Conservation (phyloP, 92 coral and sea anemone species). For the Parazoanthus atlanticus region DNA sequence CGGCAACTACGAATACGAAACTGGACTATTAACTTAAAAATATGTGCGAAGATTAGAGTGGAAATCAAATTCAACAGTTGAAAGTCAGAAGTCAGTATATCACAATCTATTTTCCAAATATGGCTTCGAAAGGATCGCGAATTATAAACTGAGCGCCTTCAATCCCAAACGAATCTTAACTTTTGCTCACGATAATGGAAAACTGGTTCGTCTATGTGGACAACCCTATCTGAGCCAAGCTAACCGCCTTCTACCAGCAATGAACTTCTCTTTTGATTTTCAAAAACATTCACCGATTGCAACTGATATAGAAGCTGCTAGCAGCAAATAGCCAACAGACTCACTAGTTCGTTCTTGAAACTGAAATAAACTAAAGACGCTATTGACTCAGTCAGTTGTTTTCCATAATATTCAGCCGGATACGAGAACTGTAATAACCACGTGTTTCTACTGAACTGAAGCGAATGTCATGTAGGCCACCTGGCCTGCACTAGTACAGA, state of each 20-base stretch:
- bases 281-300: too few relatives aligned
- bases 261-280: neutral
- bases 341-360: neutral
- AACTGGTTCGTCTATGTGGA: neutral
- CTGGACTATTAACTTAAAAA: too few relatives aligned
- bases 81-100: too few relatives aligned
- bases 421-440: too few relatives aligned
- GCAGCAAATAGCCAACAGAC: neutral
- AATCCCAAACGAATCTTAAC: neutral
- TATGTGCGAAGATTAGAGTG: neutral
- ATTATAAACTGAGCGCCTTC: neutral
- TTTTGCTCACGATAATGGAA: neutral
- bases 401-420: neutral
- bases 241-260: neutral
- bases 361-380: neutral
- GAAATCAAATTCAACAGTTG: too few relatives aligned
- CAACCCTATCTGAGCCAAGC: conserved; percentile 15
- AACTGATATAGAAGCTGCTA: neutral
- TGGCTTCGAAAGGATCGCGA: too few relatives aligned
- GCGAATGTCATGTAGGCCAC: neutral
- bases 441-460: neutral
- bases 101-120: neutral
- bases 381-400: neutral
- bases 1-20: too few relatives aligned
- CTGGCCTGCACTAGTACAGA: neutral